Percentiles rank a stretch among this genome's conserved stretches.
Evolutionary conservation across 2,888 invertebrate species (phyloP).

Genomic region (Drosophila affinis): DNA sequence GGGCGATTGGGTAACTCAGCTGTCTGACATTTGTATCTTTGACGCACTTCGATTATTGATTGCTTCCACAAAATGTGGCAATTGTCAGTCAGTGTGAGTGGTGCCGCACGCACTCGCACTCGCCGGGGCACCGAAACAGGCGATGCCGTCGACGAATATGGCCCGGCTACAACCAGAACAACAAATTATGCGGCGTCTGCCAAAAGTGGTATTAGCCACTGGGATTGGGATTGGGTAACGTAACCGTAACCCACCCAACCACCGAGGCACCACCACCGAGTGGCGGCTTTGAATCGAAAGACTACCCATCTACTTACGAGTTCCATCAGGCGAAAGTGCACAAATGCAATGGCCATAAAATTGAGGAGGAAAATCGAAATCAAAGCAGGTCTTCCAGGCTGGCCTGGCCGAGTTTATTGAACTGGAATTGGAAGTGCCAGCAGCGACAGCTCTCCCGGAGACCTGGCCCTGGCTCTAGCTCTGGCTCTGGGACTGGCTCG

Average conservation of each 20-base stretch:
- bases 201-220: constrained; percentile 52
- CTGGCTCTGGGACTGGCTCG: constrained; percentile 15
- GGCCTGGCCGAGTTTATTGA: constrained; percentile 36
- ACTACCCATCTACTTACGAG: constrained; percentile 7
- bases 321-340: constrained; percentile 55
- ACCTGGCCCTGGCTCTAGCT: constrained; percentile 44
- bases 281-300: background rate
- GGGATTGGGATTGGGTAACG: constrained; percentile 60
- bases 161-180: constrained; percentile 62
- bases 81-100: constrained; percentile 46
- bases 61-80: constrained; percentile 77
- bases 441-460: constrained; percentile 42
- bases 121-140: constrained; percentile 48
- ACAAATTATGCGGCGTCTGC: constrained; percentile 70
- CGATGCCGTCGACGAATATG: constrained; percentile 50
- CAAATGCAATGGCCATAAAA: constrained; percentile 39
- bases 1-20: constrained; percentile 26
- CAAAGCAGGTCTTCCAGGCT: constrained; percentile 38
- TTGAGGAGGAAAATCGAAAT: constrained; percentile 60
- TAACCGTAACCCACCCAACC: constrained; percentile 1
- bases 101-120: constrained; percentile 57
- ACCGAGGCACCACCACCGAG: no score
- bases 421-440: constrained; percentile 27
- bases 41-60: constrained; percentile 77
- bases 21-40: constrained; percentile 68